Conservation (phyloP, 2,888 invertebrate species). For the Lasioglossum pauxillum region DNA sequence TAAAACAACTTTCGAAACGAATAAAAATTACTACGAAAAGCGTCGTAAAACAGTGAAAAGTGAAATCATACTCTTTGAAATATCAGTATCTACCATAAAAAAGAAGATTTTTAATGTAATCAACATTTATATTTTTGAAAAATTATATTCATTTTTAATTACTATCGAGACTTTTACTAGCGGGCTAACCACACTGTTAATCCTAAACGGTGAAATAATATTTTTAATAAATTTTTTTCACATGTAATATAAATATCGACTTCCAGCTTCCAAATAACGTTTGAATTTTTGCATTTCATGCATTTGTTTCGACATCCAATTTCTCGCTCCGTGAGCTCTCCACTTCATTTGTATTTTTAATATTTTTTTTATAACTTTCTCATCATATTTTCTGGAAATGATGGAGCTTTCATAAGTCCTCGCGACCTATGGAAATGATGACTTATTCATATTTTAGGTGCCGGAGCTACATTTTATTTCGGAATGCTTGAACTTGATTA, state of each 20-base stretch:
- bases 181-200: neutral
- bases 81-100: no score
- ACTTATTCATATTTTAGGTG: neutral
- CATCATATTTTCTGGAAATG: neutral
- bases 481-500: neutral
- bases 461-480: neutral
- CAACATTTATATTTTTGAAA: no score
- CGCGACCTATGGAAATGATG: neutral
- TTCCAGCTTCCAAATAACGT: neutral
- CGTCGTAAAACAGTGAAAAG: no score
- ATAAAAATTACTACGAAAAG: no score
- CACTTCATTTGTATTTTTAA: neutral
- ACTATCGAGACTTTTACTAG: neutral
- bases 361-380: neutral
- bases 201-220: neutral
- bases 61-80: no score
- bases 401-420: neutral
- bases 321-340: neutral
- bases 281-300: slow-evolving; percentile 6
- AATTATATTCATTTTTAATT: neutral
- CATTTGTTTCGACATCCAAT: slow-evolving; percentile 1
- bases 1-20: no score
- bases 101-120: no score
- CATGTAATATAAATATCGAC: neutral
- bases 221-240: neutral